These are phyloP conservation scores for Rhamnusium bicolor DNA, from an alignment of 2,888 invertebrate genomes.

Conservation along the genomic window DNA sequence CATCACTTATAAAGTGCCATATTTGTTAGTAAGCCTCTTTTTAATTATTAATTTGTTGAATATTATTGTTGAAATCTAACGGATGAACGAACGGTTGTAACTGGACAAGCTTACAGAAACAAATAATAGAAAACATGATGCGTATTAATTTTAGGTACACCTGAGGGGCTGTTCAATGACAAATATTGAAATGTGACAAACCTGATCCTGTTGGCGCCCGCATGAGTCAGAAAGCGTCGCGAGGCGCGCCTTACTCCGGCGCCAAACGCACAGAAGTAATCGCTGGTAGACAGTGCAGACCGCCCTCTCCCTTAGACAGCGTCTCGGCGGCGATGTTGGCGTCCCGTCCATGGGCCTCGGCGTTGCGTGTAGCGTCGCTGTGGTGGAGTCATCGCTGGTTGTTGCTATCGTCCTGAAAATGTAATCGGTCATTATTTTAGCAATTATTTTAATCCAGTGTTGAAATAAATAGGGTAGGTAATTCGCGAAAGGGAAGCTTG, in stretches of 20 bases:
- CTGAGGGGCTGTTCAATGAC: not conserved
- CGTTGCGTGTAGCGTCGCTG: conserved; percentile 53
- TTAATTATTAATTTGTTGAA: too few relatives aligned
- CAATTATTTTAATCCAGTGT: too few relatives aligned
- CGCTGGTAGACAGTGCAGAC: conserved; percentile 56
- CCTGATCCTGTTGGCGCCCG: conserved; percentile 53
- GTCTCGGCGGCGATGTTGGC: conserved; percentile 53
- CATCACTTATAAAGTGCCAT: too few relatives aligned
- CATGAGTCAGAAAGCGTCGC: conserved; percentile 48
- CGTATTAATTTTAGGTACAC: not conserved
- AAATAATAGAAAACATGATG: not conserved
- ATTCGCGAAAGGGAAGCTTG: not conserved
- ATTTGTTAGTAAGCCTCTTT: too few relatives aligned
- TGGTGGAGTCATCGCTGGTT: conserved; percentile 19
- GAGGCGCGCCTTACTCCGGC: conserved; percentile 51
- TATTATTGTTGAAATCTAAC: too few relatives aligned
- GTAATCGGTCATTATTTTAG: not conserved
- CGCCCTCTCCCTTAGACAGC: conserved; percentile 56
- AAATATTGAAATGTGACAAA: conserved; percentile 40
- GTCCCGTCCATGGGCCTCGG: conserved; percentile 52
- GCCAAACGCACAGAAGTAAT: conserved; percentile 56
- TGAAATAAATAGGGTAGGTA: too few relatives aligned
- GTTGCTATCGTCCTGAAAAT: conserved; percentile 3
- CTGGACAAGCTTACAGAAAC: not conserved
- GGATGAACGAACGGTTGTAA: too few relatives aligned